Evolutionary conservation across 2,797 vertebrate species (phyloP), one percentile per base, ranked within the genome.

Genomic region (Erethizon dorsatum): DNA sequence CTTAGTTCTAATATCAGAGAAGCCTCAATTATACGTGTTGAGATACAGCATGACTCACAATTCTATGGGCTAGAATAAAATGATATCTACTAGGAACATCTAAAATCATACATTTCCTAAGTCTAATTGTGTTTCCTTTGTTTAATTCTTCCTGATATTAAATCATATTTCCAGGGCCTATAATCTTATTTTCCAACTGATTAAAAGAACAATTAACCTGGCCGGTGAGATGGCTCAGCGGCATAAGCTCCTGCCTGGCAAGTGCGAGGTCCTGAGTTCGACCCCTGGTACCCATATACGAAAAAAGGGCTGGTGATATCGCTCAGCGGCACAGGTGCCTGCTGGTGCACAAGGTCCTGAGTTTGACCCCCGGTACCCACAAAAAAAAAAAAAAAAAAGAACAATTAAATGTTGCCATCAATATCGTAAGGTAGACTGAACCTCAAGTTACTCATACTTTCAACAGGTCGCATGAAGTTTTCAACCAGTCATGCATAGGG

Each of bases 121-220:
- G 6, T 80, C 57, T 50, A n/a, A 45, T 65, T 80, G 50, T 84
- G 50, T 69, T 84, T 63, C 65, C 88, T 67, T 96, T 95, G 52
- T 71, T 78, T 89, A 89, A 91, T 96, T 94, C 47, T 95, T 78
- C 37, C 91, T 91, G 33, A 88, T 93, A 90, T 82, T 63, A 85
- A 67, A 41, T 7, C 47, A 88, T 24, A 12, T 61, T 50, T 41
- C 47, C n/a, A 90, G 91, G 33, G 61, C 90, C 52, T 77, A 80
- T 54, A 75, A 86, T 82, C 41, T 45, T 83, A 78, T 52, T 96
- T 88, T 93, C 82, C 28, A 90, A 87, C 57, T 61, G 18, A 95
- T 47, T 88, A 85, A 94, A 91, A 31, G 50, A 33, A 61, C 9
- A 90, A 52, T 96, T 94, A 37, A 69, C 17, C 37, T 41, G 37